Base-by-base conservation (phyloP, 2,113 vertebrate genomes). In the Charina bottae region DNA sequence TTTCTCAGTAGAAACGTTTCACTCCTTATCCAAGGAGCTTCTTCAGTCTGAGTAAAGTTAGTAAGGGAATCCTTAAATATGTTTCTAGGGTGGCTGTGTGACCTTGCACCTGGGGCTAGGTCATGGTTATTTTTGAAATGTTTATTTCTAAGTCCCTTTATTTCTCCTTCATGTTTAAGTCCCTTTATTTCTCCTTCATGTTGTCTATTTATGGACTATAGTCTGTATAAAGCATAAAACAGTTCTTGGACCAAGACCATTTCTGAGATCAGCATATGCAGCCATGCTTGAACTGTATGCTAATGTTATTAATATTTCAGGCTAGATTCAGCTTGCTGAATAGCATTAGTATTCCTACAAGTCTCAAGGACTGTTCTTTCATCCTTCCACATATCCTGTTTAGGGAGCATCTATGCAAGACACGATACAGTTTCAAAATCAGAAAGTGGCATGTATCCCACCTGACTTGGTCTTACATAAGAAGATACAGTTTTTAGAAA, bases 391-490 rank as follows among this genome's bases (percentile, higher is more conserved):
- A 86, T 58, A 78, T 64, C 55, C 72, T 33, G 42, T 56, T 55
- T 49, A 62, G 87, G 42, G 72, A 60, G 26, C 37, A 90, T 72
- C 62, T 83, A 37, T 78, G 26, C 42, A 86, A 86, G 59, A 92
- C 60, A 89, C 78, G 33, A 72, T 83, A 87, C 56, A 87, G 55
- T 85, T 64, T 56, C n/a, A 89, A 78, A 92, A 72, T 90, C 84
- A 87, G 37, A 60, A 90, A 78, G 54, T 90, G 56, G 91, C 72
- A 33, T 17, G 17, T 60, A 9, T 89, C 72, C 87, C 56, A 42
- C 59, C 54, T 87, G 88, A 90, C 13, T 58, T 78, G 28, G 64
- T 92, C 37, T 60, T 92, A 58, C 62, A 78, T 90, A 87, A 91
- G 54, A 54, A 64, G 8, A 24, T 13, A 37, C 42, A 28, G 12